phyloP scores from a whole-genome alignment of 2,888 invertebrate genomes.

The Leucania comma region DNA sequence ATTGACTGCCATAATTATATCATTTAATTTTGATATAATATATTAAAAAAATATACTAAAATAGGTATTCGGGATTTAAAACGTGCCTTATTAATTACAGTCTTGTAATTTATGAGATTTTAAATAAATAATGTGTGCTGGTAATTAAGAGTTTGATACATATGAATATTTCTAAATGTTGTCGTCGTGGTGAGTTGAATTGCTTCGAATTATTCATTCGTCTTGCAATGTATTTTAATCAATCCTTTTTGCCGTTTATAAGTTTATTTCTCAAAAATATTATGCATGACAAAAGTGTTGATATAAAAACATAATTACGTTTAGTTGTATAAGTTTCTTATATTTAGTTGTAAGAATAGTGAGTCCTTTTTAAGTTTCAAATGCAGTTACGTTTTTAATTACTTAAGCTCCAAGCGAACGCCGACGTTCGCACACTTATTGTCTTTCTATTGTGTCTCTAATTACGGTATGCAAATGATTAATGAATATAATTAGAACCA shows the following conservation, averaged over 20 bases:
- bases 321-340: conserved; percentile 52
- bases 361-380: conserved; percentile 45
- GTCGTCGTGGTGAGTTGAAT: conserved; percentile 48
- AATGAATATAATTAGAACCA: conserved; percentile 8
- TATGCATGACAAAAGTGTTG: conserved; percentile 47
- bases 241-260: conserved; percentile 34
- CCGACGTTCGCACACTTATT: too few species aligned
- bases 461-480: too few species aligned
- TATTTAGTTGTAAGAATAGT: conserved; percentile 33
- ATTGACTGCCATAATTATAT: neutral
- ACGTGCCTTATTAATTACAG: conserved; percentile 33
- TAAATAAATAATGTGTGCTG: conserved; percentile 23
- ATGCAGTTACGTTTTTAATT: conserved; percentile 44
- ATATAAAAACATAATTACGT: conserved; percentile 44
- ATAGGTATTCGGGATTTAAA: neutral
- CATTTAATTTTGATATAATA: neutral
- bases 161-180: conserved; percentile 45
- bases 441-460: too few species aligned
- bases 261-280: conserved; percentile 35
- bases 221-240: conserved; percentile 31
- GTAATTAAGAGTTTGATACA: conserved; percentile 35
- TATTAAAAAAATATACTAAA: neutral
- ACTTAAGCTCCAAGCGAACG: too few species aligned
- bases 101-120: neutral
- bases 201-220: conserved; percentile 40